Evolutionary conservation across 2,113 vertebrate genomes (phyloP).

Genomic region (Desmodus rotundus): DNA sequence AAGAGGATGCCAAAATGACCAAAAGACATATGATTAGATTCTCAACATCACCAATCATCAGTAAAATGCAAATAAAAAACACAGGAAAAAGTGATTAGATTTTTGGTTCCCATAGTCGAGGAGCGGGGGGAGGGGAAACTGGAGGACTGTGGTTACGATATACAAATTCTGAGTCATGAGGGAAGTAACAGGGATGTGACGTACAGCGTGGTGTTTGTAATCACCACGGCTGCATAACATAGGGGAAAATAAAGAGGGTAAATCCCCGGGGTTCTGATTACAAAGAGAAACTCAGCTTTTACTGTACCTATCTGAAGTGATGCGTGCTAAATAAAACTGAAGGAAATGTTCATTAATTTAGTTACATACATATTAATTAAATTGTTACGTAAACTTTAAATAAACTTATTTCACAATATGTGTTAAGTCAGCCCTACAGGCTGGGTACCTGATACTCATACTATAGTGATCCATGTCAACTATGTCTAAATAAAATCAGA

Average conservation of each 20-base stretch:
- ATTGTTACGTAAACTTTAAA: background rate
- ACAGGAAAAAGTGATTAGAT: background rate
- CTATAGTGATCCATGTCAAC: background rate
- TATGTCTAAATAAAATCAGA: background rate
- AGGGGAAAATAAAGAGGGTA: no score
- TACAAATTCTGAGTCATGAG: background rate
- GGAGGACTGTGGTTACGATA: background rate
- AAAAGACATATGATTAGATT: background rate
- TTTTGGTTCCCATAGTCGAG: background rate
- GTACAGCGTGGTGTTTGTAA: no score
- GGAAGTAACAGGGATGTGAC: background rate
- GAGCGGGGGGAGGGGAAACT: background rate
- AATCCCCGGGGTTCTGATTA: no score
- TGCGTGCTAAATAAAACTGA: background rate
- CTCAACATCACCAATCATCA: background rate
- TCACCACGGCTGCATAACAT: no score
- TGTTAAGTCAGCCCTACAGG: background rate
- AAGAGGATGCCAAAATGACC: background rate
- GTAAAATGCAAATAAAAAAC: background rate
- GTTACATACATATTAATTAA: background rate
- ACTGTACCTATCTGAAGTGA: no score
- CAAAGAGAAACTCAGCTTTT: no score
- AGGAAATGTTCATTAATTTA: background rate
- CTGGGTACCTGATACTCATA: background rate
- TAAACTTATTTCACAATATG: background rate